Evolutionary conservation across 2,113 vertebrate species (phyloP), one percentile per base, ranked within the genome.

Genomic region (Lophochroa leadbeateri): DNA sequence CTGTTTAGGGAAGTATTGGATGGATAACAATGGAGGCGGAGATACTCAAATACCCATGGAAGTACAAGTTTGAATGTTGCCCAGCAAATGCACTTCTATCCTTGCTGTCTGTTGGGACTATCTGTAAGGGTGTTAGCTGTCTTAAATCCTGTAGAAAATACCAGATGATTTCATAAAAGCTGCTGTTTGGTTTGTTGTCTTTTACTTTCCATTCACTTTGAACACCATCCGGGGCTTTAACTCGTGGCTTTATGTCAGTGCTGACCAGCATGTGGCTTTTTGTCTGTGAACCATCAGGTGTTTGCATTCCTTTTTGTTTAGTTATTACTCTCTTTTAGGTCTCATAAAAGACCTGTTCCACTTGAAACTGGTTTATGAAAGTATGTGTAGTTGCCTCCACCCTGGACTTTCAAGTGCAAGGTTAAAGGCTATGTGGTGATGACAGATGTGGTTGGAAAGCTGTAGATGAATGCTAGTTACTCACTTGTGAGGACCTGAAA

Each of bases 341-440:
- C 20, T 93, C 64, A 6, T 67, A 7, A 43, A 88, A 92, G 27
- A 81, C 68, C 29, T 58, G 60, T 74, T 96, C 31, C 11, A 60
- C 82, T 83, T 95, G 44, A 91, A 91, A 77, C 7, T 81, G 55
- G 15, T 92, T 93, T 78, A 55, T 94, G 64, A 25, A 75, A 80
- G 16, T 71, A 28, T 35, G n/a, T 50, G 4, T 37, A 43, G n/a
- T 47, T 88, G 50, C 18, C 69, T 83, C 39, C 21, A 23, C 43
- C 35, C 47, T 70, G 19, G 25, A 69, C 63, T 88, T 90, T 80
- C 4, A 95, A 69, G 46, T 90, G 27, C 16, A 25, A 41, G 23
- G 5, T 57, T 86, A 60, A 75, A 83, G 44, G 11, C 23, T 79
- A 61, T 0, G 0, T 82, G 61, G 35, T 53, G 21, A 33, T 58